These are phyloP conservation scores for Scrobipalpa atriplicella DNA, from an alignment of 2,888 invertebrate genomes.

Conservation along the genomic window DNA sequence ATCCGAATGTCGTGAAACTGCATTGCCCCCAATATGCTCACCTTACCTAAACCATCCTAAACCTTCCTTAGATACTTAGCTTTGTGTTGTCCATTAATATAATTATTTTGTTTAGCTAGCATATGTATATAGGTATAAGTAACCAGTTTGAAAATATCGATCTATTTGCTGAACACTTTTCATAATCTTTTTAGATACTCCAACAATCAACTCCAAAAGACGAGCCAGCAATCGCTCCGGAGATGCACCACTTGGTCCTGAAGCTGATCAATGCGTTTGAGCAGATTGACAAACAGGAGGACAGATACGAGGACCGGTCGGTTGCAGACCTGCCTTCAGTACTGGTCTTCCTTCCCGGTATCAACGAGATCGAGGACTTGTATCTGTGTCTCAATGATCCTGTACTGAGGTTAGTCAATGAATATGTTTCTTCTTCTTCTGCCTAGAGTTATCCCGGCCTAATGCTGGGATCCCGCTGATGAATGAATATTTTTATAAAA, in stretches of 20 bases:
- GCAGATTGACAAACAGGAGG: constrained; percentile 80
- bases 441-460: no score
- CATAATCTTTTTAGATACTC: constrained; percentile 63
- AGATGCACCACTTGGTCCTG: constrained; percentile 84
- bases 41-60: no score
- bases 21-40: no score
- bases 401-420: constrained; percentile 53
- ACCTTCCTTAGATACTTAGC: no score
- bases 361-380: constrained; percentile 91
- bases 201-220: constrained; percentile 60
- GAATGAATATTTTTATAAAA: no score
- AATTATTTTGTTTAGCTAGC: no score
- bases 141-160: not conserved
- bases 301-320: constrained; percentile 49
- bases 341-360: constrained; percentile 94
- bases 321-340: constrained; percentile 84
- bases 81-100: no score
- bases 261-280: constrained; percentile 86
- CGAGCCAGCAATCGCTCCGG: constrained; percentile 82
- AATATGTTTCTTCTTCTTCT: not conserved
- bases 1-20: no score
- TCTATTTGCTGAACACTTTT: no score
- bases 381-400: constrained; percentile 67
- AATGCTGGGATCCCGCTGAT: no score
- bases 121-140: not conserved